phyloP scores from a whole-genome alignment of 1,140 invertebrate species.

The Leptinotarsa defecta region DNA sequence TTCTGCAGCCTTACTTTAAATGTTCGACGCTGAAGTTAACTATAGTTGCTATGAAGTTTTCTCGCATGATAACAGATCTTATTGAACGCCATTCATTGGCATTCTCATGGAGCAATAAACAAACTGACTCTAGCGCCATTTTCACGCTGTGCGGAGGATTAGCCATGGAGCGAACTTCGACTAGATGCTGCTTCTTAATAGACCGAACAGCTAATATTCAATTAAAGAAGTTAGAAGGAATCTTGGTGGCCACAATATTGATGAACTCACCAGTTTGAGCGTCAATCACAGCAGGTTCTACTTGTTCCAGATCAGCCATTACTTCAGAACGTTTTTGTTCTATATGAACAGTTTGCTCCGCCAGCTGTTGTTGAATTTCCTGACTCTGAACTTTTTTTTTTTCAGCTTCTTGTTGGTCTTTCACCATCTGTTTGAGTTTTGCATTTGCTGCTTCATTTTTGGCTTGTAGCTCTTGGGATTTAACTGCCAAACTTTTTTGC shows the following conservation, averaged over 20 bases:
- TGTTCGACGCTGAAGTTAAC: conserved; percentile 96
- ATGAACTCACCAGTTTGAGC: conserved; percentile 86
- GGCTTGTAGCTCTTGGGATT: conserved; percentile 91
- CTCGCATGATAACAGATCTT: conserved; percentile 90
- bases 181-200: conserved; percentile 95
- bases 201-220: conserved; percentile 83
- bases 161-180: conserved; percentile 92
- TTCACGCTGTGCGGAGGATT: conserved; percentile 93
- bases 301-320: conserved; percentile 91
- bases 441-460: conserved; percentile 99
- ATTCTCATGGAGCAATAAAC: conserved; percentile 88
- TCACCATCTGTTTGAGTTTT: conserved; percentile 98
- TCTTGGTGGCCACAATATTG: conserved; percentile 1
- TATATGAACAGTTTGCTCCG: conserved; percentile 90
- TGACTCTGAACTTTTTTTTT: conserved; percentile 98
- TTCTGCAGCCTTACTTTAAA: conserved; percentile 72
- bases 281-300: conserved; percentile 98
- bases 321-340: conserved; percentile 90
- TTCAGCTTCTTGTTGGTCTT: conserved; percentile 99
- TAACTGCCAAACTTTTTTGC: conserved; percentile 97
- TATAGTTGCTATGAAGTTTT: conserved; percentile 98
- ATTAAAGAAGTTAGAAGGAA: conserved; percentile 6
- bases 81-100: conserved; percentile 94
- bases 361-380: conserved; percentile 91
- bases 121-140: conserved; percentile 93